Percentiles rank a stretch among this genome's conserved stretches.
These are phyloP conservation scores for Zeus faber DNA, from an alignment of 2,113 vertebrate genomes.

Conservation along the genomic window DNA sequence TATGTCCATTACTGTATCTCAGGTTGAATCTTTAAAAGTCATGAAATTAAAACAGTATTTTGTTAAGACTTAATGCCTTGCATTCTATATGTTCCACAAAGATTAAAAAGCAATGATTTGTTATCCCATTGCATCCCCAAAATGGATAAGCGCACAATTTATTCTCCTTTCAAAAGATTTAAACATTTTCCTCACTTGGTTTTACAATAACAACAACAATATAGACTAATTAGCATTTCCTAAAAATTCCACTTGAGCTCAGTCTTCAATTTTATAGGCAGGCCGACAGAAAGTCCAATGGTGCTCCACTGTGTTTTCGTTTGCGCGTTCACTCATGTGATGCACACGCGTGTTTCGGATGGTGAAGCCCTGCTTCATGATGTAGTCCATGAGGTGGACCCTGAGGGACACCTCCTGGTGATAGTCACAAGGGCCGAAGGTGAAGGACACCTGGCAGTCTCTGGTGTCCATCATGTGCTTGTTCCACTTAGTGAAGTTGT, in stretches of 20 bases:
- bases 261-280: conserved; percentile 95
- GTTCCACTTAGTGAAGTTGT: conserved; percentile 98
- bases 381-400: conserved; percentile 98
- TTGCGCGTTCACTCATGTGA: conserved; percentile 98
- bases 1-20: too few relatives aligned
- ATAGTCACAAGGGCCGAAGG: conserved; percentile 97
- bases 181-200: background rate
- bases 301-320: conserved; percentile 98
- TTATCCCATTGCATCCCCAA: background rate
- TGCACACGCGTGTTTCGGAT: conserved; percentile 96
- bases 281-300: conserved; percentile 98
- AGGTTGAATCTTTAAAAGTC: too few relatives aligned
- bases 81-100: background rate
- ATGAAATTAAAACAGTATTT: background rate
- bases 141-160: conserved; percentile 1
- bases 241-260: conserved; percentile 37
- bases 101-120: background rate
- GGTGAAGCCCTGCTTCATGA: conserved; percentile 95
- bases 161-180: background rate
- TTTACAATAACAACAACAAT: background rate
- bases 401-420: conserved; percentile 96
- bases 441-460: conserved; percentile 98
- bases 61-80: conserved; percentile 10
- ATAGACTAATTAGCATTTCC: background rate
- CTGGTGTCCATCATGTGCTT: conserved; percentile 99